Evolutionary conservation across 2,113 vertebrate species (phyloP).

Genomic region (Dipodomys merriami): DNA sequence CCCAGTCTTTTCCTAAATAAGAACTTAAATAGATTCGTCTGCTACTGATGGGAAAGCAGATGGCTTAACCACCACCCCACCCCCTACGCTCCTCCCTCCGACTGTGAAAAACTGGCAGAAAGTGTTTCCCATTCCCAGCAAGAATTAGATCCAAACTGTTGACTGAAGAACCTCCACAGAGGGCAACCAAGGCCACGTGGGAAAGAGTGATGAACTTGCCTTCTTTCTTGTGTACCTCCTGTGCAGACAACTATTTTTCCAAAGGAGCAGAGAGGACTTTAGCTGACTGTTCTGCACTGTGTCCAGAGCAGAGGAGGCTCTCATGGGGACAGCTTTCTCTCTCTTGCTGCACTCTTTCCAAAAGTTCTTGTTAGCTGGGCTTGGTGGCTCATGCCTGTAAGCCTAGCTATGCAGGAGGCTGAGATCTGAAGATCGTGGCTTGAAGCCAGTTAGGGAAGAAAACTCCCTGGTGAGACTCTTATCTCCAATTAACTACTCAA

Average conservation of each 20-base stretch:
- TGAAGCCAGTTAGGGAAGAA: too few relatives aligned
- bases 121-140: conserved; percentile 5
- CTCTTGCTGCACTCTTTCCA: not conserved
- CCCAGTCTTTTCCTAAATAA: conserved; percentile 35
- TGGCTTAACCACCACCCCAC: not conserved
- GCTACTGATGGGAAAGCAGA: conserved; percentile 46
- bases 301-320: not conserved
- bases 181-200: conserved; percentile 26
- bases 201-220: conserved; percentile 44
- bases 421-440: too few relatives aligned
- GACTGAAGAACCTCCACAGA: conserved; percentile 49
- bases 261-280: not conserved
- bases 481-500: too few relatives aligned
- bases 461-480: too few relatives aligned
- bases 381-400: too few relatives aligned
- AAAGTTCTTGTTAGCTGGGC: too few relatives aligned
- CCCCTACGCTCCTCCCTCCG: too few relatives aligned
- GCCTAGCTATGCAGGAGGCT: too few relatives aligned
- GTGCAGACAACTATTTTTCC: not conserved
- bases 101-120: conserved; percentile 39
- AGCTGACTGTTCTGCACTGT: not conserved
- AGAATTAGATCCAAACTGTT: conserved; percentile 31
- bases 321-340: not conserved
- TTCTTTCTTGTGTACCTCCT: conserved; percentile 12
- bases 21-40: conserved; percentile 63